Conservation (phyloP, 2,113 vertebrate species). For the Alces alces region DNA sequence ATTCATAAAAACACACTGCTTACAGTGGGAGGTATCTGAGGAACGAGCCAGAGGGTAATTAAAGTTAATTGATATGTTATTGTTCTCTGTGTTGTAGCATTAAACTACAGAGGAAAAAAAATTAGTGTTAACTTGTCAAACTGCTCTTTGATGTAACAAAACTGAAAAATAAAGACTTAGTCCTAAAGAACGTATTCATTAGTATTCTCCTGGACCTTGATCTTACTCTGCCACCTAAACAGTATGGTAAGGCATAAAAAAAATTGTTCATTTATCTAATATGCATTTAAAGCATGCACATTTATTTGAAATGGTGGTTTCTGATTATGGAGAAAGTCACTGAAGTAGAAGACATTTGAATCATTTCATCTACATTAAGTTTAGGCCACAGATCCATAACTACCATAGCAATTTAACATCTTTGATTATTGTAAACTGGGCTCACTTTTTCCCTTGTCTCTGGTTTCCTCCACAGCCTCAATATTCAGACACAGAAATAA, state of each 20-base stretch:
- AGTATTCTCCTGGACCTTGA: neutral
- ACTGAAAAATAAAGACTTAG: neutral
- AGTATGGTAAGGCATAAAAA: neutral
- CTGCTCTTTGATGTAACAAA: conserved; percentile 19
- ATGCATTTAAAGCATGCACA: neutral
- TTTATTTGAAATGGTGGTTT: conserved; percentile 13
- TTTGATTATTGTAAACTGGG: neutral
- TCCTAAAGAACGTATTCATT: neutral
- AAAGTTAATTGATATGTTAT: conserved; percentile 65
- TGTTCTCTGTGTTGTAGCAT: conserved; percentile 33
- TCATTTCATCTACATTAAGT: neutral
- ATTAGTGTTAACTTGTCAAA: neutral
- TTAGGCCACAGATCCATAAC: neutral
- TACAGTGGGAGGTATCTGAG: neutral
- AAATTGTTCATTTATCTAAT: neutral
- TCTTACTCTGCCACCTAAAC: neutral
- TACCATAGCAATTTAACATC: neutral
- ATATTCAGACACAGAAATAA: neutral
- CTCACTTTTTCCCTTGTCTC: neutral
- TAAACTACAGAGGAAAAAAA: neutral
- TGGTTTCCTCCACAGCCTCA: neutral
- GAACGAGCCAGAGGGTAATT: conserved; percentile 36
- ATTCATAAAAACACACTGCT: conserved; percentile 41
- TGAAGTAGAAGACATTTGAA: neutral
- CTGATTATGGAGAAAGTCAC: neutral